Evolutionary conservation across 2,113 vertebrate species (phyloP).

Genomic region (Sula dactylatra): DNA sequence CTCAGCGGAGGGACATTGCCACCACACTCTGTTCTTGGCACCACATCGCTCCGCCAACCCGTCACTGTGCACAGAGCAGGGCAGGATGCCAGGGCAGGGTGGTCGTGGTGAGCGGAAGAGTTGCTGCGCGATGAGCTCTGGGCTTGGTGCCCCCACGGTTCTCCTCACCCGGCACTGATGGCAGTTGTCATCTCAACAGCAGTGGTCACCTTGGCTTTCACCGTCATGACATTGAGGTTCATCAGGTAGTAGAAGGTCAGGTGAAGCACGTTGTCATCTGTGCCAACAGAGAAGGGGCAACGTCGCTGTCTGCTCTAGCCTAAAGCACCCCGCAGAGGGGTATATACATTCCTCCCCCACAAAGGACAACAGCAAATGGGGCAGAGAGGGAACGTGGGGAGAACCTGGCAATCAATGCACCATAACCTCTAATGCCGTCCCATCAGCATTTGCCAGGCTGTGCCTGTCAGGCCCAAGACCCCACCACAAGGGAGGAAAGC

Average conservation of each 20-base stretch:
- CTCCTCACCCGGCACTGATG: slow-evolving; percentile 81
- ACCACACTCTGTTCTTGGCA: background rate
- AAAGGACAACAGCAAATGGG: background rate
- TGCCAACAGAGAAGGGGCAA: background rate
- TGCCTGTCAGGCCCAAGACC: no score
- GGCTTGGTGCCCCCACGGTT: background rate
- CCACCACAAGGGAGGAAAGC: background rate
- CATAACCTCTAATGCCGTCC: background rate
- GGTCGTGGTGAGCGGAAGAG: accelerated
- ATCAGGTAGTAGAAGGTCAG: slow-evolving; percentile 93
- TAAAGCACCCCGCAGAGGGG: background rate
- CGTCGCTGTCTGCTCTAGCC: background rate
- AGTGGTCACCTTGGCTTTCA: slow-evolving; percentile 89
- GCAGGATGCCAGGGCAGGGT: background rate
- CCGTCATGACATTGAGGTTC: slow-evolving; percentile 96
- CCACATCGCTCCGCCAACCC: accelerated
- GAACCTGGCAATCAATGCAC: background rate
- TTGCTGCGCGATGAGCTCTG: accelerated
- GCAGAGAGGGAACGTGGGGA: background rate
- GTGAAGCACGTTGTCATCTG: slow-evolving; percentile 89
- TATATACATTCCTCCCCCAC: accelerated
- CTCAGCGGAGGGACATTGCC: background rate
- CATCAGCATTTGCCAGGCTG: background rate
- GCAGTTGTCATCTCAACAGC: slow-evolving; percentile 80
- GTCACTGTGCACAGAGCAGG: background rate